Base-by-base conservation (phyloP, 2,113 vertebrate species). In the Osmerus mordax region DNA sequence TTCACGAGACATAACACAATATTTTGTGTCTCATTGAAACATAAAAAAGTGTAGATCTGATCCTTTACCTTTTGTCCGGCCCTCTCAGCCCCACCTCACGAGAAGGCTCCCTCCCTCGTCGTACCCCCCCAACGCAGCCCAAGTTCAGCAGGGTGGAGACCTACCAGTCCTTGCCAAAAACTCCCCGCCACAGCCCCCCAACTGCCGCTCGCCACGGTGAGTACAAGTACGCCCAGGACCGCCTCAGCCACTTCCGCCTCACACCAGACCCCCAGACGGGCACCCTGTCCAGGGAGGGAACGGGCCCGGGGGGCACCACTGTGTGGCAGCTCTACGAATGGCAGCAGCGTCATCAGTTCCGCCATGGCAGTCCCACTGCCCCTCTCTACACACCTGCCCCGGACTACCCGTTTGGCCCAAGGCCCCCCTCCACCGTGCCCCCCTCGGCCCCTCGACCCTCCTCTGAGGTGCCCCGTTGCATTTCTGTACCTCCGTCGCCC, bases 251-350 rank as follows among this genome's bases (percentile, higher is more conserved):
- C 89, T 91, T 96, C 89, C 95, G 93, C 81, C 94, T 97, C 4
- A 41, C 18, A 12, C 32, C 18, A 1, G 19, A 51, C 41, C 36
- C 64, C 41, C 64, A 47, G 32, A n/a, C 23, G 15, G 16, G 15
- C 88, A 92, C 92, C 0, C 92, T 91, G 1, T 94, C 92, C 80
- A 93, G 93, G 54, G 91, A 90, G 47, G 87, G 89, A 58, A 91
- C 89, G 0, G 92, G 87, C 25, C 25, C 62, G 0, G 72, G 61
- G 1, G 91, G 93, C 8, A 90, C 95, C 77, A 94, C 94, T 0
- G 95, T 96, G 29, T 97, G 94, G 96, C 96, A 96, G 86, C 92
- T 98, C 0, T 98, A 96, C 0, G 97, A 99, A 82, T 98, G 97
- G 97, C 97, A 98, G 88, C 97, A 98, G 89, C 89, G 97, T 32